These are phyloP conservation scores for Xiphias gladius DNA, from an alignment of 2,113 vertebrate genomes.

Conservation along the genomic window DNA sequence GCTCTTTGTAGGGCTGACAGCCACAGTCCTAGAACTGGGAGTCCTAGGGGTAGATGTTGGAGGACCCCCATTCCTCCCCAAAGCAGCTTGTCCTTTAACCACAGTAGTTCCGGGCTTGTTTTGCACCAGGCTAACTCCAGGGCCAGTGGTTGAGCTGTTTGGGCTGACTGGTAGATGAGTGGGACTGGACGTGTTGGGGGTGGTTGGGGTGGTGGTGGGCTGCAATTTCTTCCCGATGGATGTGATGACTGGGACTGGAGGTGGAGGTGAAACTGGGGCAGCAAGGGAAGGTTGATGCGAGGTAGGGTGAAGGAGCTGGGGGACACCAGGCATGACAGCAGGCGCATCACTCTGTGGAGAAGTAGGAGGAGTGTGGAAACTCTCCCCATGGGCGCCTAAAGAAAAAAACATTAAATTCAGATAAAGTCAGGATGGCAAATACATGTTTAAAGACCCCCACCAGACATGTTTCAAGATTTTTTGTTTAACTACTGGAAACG, in stretches of 20 bases:
- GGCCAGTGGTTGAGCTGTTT: slow-evolving; percentile 23
- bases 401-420: not conserved
- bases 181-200: slow-evolving; percentile 30
- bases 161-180: slow-evolving; percentile 33
- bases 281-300: slow-evolving; percentile 26
- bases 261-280: slow-evolving; percentile 41
- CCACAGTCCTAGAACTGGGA: slow-evolving; percentile 26
- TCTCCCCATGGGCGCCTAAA: slow-evolving; percentile 69
- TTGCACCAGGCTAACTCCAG: slow-evolving; percentile 24
- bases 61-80: slow-evolving; percentile 60
- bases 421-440: not conserved
- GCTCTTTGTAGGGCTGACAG: slow-evolving; percentile 53
- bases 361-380: slow-evolving; percentile 78
- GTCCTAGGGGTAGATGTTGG: slow-evolving; percentile 58
- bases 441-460: not conserved
- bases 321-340: not conserved
- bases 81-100: slow-evolving; percentile 32
- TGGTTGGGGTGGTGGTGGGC: not conserved
- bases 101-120: slow-evolving; percentile 40
- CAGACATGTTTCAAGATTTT: not conserved
- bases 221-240: slow-evolving; percentile 40
- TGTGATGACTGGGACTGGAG: slow-evolving; percentile 33
- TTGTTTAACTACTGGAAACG: not conserved
- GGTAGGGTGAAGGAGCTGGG: slow-evolving; percentile 20
- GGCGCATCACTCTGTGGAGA: slow-evolving; percentile 68